Conservation (phyloP, 2,888 invertebrate genomes). For the Lissocephala sabroskyi region DNA sequence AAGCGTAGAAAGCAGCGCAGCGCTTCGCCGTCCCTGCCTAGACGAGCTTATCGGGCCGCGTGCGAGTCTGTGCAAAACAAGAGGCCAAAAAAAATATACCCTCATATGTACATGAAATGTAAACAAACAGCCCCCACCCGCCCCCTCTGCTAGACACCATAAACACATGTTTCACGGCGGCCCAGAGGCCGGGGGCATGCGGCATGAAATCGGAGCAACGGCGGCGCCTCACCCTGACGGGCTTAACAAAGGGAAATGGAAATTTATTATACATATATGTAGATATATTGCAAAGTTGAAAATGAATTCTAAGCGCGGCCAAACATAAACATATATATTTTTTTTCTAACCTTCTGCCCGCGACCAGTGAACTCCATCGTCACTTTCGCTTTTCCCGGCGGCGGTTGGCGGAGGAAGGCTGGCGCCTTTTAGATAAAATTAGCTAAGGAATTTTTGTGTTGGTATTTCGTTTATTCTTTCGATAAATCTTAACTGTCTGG, state of each 20-base stretch:
- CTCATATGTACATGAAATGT: constrained; percentile 50
- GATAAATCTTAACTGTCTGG: too few species aligned
- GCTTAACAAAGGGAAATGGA: constrained; percentile 41
- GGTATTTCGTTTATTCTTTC: too few species aligned
- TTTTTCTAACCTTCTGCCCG: background rate
- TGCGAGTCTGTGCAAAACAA: constrained; percentile 49
- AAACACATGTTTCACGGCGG: constrained; percentile 55
- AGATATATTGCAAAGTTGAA: constrained; percentile 54
- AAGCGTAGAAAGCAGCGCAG: constrained; percentile 5
- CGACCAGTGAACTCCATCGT: background rate
- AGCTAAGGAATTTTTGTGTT: too few species aligned
- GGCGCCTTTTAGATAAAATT: background rate
- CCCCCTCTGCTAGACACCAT: constrained; percentile 15
- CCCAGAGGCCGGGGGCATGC: background rate
- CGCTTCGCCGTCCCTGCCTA: too few species aligned
- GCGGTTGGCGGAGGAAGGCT: too few species aligned
- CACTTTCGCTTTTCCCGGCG: too few species aligned
- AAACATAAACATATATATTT: constrained; percentile 1
- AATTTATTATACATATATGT: constrained; percentile 57
- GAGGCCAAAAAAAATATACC: constrained; percentile 37
- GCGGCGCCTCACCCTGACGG: background rate
- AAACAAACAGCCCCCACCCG: constrained; percentile 34
- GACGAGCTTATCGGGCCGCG: constrained; percentile 40
- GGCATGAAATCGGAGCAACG: too few species aligned
- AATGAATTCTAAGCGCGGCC: constrained; percentile 45